Base-by-base conservation (phyloP, 2,888 invertebrate genomes). In the Oscheius onirici region DNA sequence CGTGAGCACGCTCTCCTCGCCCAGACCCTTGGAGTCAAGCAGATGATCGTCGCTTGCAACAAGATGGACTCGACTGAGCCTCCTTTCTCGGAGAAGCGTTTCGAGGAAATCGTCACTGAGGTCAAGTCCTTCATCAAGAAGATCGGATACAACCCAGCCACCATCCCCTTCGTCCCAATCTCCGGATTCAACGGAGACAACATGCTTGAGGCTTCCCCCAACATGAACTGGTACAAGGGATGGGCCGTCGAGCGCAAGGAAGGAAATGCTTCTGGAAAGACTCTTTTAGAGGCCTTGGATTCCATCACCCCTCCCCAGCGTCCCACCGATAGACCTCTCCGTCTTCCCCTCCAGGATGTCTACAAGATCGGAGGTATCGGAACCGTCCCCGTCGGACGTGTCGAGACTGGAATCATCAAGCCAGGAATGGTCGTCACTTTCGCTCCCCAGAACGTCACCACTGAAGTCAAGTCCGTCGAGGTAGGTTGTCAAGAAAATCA, bases 361-460 rank as follows among this genome's bases (percentile, higher is more conserved):
- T 99, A 99, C 94, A 99, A 99, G 92, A 97, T 99, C 90, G 99
- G 97, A 88, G 97, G 97, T 93, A 97, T 97, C 89, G 97, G 99
- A 91, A 99, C 99, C 90, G 99, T 99, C 91, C 99, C 99, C 87
- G 97, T 99, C 73, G 99, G 99, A 90, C 92, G 99, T 91, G 97
- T 99, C 69, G 99, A 99, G 76, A 99, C 99, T 89, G 99, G 99
- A 90, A 90, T 96, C 77, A 90, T 96, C 88, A 96, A 97, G 90
- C 96, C 96, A 67, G 96, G 96, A 89, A 88, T 87, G 91, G 93
- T 99, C 80, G 97, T 99, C 72, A 95, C 95, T n/a, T 99, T 99
- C 87, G 97, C 97, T 69, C 99, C 99, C 43, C 94, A 93, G 82
- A 94, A 93, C 91, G 91, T 99, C 88, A 95, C 95, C 89, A 97